Evolutionary conservation across 2,888 invertebrate species (phyloP).

Genomic region (Athalia cordata): DNA sequence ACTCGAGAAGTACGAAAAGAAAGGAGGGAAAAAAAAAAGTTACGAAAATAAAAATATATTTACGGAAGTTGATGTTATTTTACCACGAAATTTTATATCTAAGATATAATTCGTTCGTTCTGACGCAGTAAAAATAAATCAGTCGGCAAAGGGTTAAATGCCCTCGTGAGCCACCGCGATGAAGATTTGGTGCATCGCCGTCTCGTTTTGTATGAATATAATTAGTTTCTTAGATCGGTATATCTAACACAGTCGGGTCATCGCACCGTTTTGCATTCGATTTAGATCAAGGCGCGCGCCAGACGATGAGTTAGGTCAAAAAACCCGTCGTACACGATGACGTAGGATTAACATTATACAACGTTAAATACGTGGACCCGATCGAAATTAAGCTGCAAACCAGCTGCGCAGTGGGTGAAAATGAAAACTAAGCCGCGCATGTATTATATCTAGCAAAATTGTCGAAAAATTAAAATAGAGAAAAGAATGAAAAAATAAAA

Average conservation of each 20-base stretch:
- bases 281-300: constrained; percentile 22
- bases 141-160: not conserved
- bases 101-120: too few relatives aligned
- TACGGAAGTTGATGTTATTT: too few relatives aligned
- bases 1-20: too few relatives aligned
- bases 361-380: too few relatives aligned
- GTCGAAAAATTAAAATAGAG: not conserved
- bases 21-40: too few relatives aligned
- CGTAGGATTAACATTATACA: too few relatives aligned
- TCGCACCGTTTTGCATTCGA: constrained; percentile 32
- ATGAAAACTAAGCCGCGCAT: too few relatives aligned
- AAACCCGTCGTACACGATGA: not conserved
- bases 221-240: constrained; percentile 16
- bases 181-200: not conserved
- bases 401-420: too few relatives aligned
- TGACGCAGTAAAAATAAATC: not conserved
- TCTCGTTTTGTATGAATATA: constrained; percentile 21
- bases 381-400: too few relatives aligned
- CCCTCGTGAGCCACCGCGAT: not conserved
- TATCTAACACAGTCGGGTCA: constrained; percentile 11
- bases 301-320: not conserved
- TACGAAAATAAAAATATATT: too few relatives aligned
- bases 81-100: too few relatives aligned
- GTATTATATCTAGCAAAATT: not conserved
- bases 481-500: not conserved